Base-by-base conservation (phyloP, 2,113 vertebrate genomes). In the Myrmophylax atrothorax region DNA sequence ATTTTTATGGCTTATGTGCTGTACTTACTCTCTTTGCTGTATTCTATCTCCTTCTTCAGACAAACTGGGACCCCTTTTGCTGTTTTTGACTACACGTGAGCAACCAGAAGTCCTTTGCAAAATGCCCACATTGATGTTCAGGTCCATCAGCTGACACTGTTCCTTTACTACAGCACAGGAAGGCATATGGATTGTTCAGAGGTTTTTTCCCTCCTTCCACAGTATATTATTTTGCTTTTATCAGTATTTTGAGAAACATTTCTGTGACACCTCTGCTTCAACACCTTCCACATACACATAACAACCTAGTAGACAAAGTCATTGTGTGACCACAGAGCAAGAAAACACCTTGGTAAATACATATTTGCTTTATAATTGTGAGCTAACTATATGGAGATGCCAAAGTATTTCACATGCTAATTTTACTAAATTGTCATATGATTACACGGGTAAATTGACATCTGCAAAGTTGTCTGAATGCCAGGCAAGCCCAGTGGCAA, bases 401-500 rank as follows among this genome's bases (percentile, higher is more conserved):
- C 53, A 40, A 89, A 84, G 70, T 72, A 84, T 92, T 95, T 94
- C 49, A 82, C 56, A 64, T 29, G n/a, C 12, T 96, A 95, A 94
- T 95, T 96, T 53, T 78, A 82, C 69, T 84, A 84, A 95, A 89
- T 95, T 95, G 89, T 91, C 87, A 14, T 95, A 89, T 62, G 87
- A 93, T 96, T 94, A 91, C 6, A 5, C 40, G 95, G 73, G 87
- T 82, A 94, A 93, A 94, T 68, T 94, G 87, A 94, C 69, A 95
- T 82, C 77, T 94, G 81, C 62, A 91, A 87, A 87, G 60, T 26
- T 91, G 81, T 84, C 77, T 91, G 87, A 87, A 84, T 89, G 84
- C 84, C 66, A 93, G 77, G 66, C 62, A 91, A 95, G 40, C 81
- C 80, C 53, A 87, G 84, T 62, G 92, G 91, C 84, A 82, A 79